phyloP scores from a whole-genome alignment of 2,797 vertebrate species.

The Potorous gilbertii region DNA sequence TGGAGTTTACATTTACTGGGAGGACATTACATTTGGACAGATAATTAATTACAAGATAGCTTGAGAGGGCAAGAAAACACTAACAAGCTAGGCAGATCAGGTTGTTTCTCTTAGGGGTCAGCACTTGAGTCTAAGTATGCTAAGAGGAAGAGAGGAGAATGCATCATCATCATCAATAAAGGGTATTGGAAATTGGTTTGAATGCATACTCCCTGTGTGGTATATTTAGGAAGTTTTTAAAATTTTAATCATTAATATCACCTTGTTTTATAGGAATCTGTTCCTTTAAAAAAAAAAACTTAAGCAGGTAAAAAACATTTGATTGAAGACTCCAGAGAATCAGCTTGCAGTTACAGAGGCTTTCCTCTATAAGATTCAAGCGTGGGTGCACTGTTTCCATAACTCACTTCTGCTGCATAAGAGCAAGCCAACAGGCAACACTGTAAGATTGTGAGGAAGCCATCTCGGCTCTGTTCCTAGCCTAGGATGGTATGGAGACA shows the following conservation, averaged over 20 bases:
- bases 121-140: background rate
- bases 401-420: background rate
- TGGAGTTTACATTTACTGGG: background rate
- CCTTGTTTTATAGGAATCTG: background rate
- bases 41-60: background rate
- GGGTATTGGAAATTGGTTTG: background rate
- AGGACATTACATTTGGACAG: background rate
- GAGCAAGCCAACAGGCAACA: background rate
- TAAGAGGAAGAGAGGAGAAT: background rate
- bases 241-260: background rate
- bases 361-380: slow-evolving; percentile 1
- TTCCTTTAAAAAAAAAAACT: background rate
- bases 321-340: background rate
- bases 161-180: background rate
- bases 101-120: background rate
- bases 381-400: background rate
- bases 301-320: background rate
- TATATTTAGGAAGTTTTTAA: background rate
- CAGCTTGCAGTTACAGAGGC: background rate
- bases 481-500: background rate
- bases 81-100: background rate
- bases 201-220: background rate
- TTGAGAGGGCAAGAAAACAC: background rate
- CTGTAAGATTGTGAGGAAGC: background rate
- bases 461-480: background rate